phyloP scores from a whole-genome alignment of 2,113 vertebrate species.

The Leucopsar rothschildi region DNA sequence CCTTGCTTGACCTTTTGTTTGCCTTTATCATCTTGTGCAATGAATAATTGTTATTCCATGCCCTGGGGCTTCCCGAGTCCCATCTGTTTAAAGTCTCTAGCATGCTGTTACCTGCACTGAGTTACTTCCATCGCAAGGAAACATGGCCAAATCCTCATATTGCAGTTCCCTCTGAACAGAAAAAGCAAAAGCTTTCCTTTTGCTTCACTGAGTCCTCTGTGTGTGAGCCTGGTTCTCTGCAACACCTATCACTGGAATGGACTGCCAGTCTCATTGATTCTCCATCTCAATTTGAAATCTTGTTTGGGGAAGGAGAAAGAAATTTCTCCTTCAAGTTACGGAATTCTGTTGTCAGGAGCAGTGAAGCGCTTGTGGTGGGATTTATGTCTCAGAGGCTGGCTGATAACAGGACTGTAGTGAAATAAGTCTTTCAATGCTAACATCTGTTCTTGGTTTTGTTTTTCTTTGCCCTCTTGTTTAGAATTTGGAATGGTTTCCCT shows the following conservation, averaged over 20 bases:
- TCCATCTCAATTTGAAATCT: not conserved
- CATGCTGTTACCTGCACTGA: not conserved
- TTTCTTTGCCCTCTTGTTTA: constrained; percentile 60
- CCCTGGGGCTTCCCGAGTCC: not conserved
- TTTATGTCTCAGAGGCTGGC: not conserved
- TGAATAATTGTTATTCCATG: not conserved
- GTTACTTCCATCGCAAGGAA: not conserved
- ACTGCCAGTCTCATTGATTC: not conserved
- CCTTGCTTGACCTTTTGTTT: constrained; percentile 27
- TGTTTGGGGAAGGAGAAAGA: not conserved
- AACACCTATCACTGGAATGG: not conserved
- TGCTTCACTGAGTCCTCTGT: not conserved
- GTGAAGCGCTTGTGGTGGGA: not conserved
- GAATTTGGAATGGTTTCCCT: constrained; percentile 85
- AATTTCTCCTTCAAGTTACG: not conserved
- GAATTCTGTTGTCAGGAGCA: not conserved
- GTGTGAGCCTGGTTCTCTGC: not conserved
- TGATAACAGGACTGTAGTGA: not conserved
- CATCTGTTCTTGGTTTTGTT: not conserved
- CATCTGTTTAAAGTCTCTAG: constrained; percentile 7
- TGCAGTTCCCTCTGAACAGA: not conserved
- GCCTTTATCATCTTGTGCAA: not conserved
- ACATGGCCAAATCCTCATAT: not conserved
- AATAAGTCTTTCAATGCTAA: not conserved
- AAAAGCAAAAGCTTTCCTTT: not conserved